Conservation (phyloP, 35 echinoderm and acorn worm genomes). For the Nesometra sesokonis region DNA sequence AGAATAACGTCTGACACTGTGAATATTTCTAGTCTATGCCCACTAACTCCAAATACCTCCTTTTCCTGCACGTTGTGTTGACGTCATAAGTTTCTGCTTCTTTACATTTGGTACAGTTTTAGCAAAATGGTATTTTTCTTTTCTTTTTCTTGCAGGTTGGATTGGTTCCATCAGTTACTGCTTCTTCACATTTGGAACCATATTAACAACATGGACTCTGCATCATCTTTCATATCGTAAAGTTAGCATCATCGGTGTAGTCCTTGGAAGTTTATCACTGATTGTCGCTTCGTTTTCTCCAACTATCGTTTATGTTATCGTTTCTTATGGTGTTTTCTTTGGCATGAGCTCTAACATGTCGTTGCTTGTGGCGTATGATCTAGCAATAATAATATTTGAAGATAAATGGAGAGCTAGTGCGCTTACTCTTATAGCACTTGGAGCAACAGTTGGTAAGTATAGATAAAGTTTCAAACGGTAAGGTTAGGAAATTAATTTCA, state of each 20-base stretch:
- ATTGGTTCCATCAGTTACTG: not conserved
- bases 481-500: too few relatives aligned
- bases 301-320: not conserved
- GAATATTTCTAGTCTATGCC: too few relatives aligned
- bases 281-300: not conserved
- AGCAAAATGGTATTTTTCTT: too few relatives aligned
- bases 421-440: not conserved
- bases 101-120: too few relatives aligned
- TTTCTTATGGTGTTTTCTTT: not conserved
- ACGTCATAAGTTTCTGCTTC: too few relatives aligned
- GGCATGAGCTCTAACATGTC: not conserved
- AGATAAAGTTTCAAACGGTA: too few relatives aligned
- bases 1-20: too few relatives aligned
- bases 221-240: not conserved
- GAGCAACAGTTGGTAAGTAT: not conserved
- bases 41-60: too few relatives aligned
- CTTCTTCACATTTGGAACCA: not conserved
- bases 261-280: not conserved
- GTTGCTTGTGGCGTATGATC: not conserved
- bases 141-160: not conserved
- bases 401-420: not conserved
- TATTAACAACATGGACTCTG: not conserved
- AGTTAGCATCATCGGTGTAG: not conserved
- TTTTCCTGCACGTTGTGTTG: too few relatives aligned
- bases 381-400: not conserved